These are phyloP conservation scores for Hemiscyllium ocellatum DNA, from an alignment of 2,113 vertebrate species.

Conservation along the genomic window DNA sequence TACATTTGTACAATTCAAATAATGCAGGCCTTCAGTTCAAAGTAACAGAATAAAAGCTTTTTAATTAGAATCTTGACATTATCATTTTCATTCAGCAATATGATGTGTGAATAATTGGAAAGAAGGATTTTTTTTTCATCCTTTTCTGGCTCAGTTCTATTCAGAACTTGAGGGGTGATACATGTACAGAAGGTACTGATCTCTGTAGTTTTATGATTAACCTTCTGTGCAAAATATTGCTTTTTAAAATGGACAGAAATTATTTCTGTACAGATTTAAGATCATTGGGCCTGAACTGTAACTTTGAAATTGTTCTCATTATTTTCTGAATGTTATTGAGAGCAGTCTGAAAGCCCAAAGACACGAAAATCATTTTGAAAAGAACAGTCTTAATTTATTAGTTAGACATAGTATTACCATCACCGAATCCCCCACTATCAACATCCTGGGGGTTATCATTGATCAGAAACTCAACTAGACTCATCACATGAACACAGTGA, in stretches of 20 bases:
- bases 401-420: not conserved
- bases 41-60: not conserved
- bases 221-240: not conserved
- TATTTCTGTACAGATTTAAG: not conserved
- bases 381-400: not conserved
- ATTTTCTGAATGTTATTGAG: not conserved
- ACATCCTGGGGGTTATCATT: no score
- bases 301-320: not conserved
- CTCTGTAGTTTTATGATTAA: not conserved
- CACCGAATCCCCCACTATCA: no score
- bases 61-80: not conserved
- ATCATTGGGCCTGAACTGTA: not conserved
- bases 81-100: not conserved
- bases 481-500: no score
- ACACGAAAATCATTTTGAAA: not conserved
- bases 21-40: not conserved
- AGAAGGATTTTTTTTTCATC: not conserved
- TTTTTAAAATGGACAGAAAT: not conserved
- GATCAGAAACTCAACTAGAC: no score
- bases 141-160: not conserved
- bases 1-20: not conserved
- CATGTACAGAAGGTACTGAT: not conserved
- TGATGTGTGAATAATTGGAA: not conserved
- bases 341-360: not conserved
- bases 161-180: not conserved